Base-by-base conservation (phyloP, 2,113 vertebrate genomes). In the Spea bombifrons region DNA sequence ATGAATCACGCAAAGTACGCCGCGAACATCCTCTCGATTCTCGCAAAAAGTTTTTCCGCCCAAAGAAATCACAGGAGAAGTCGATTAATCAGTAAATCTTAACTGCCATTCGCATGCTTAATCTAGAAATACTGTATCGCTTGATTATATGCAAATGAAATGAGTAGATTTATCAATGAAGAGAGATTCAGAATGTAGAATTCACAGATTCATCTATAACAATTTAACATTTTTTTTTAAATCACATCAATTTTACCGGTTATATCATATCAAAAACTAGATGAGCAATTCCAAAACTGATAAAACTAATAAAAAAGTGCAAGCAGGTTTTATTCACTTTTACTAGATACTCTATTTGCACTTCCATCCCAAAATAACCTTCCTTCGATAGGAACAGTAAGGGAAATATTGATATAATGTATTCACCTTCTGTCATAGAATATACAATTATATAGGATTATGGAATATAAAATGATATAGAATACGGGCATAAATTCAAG, bases 211-310 rank as follows among this genome's bases (percentile, higher is more conserved):
- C 46, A 70, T 61, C 71, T 75, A 83, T 83, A 75, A 83, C 83
- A 81, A 80, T 81, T 57, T 4, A 50, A 81, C 71, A 83, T 73
- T 69, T 45, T 47, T 8, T 79, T 5, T 71, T 63, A 80, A 85
- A 81, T 79, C 76, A 81, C 77, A 69, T 67, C 80, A 82, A 89
- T 87, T 85, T 81, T 71, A 76, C 83, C 3, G 0, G 85, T 83
- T 88, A 82, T 75, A 82, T 81, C 85, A 88, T 84, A 87, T 86
- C 85, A 84, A 84, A 66, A 87, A 66, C 83, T 80, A 85, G 59
- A 88, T 86, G 84, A 86, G 85, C 86, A 90, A 86, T 88, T 89
- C 55, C 72, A n/a, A 83, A 82, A 88, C 86, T 13, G 16, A 44
- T 8, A 72, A 12, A 15, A 53, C 55, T 2, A 30, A 16, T 30